phyloP scores from a whole-genome alignment of 2,113 vertebrate species.

The Cavia porcellus region DNA sequence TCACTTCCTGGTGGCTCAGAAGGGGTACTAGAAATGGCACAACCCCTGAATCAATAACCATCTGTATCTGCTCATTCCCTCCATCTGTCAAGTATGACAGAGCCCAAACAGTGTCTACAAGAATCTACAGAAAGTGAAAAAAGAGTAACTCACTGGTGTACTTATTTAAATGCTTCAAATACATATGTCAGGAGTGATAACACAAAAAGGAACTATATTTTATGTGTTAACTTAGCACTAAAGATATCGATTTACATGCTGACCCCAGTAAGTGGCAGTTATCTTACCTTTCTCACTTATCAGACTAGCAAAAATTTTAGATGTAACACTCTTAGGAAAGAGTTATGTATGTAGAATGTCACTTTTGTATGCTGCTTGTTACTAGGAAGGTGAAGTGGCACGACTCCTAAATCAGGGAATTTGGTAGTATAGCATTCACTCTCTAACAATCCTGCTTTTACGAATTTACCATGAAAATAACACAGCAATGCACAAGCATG shows the following conservation, averaged over 20 bases:
- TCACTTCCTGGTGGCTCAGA: conserved; percentile 99
- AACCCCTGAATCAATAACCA: conserved; percentile 99
- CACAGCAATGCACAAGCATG: neutral
- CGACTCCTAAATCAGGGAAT: neutral
- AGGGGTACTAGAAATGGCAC: conserved; percentile 99
- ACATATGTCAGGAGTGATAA: neutral
- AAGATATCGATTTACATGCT: neutral
- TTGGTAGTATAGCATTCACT: neutral
- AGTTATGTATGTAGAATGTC: neutral
- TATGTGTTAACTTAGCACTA: conserved; percentile 29
- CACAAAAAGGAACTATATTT: conserved; percentile 33
- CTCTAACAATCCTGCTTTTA: neutral
- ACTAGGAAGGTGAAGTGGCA: neutral
- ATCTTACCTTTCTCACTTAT: neutral
- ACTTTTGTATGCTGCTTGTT: neutral
- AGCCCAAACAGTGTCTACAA: conserved; percentile 99
- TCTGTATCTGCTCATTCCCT: conserved; percentile 99
- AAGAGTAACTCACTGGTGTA: neutral
- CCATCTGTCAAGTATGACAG: conserved; percentile 99
- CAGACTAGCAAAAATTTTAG: conserved; percentile 8
- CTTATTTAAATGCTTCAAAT: conserved; percentile 53
- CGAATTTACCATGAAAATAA: conserved; percentile 6
- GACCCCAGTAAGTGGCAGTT: neutral
- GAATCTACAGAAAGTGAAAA: conserved; percentile 90
- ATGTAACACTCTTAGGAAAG: neutral